Evolutionary conservation across 1,140 invertebrate genomes (phyloP).

Genomic region (Drosophila punjabiensis): DNA sequence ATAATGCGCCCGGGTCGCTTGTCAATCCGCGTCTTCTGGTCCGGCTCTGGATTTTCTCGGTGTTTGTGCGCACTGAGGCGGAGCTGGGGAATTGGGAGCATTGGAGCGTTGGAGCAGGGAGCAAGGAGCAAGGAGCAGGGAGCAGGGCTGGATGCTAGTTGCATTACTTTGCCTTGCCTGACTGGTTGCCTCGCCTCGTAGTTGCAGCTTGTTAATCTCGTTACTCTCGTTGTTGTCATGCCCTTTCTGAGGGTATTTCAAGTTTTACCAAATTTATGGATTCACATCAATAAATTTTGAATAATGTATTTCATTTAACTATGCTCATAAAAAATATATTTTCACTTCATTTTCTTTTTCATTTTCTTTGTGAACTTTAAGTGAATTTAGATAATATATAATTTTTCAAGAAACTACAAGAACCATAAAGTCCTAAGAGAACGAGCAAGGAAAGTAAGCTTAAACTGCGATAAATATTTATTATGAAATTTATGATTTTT

Average conservation of each 20-base stretch:
- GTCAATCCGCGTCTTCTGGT: conserved; percentile 58
- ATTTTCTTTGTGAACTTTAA: too few species aligned
- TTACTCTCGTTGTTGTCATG: conserved; percentile 50
- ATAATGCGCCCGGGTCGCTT: conserved; percentile 71
- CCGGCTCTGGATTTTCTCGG: conserved; percentile 29
- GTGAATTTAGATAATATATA: too few species aligned
- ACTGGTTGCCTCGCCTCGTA: conserved; percentile 72
- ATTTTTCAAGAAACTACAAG: too few species aligned
- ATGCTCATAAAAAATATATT: too few species aligned
- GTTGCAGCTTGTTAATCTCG: conserved; percentile 78
- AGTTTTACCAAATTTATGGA: background rate
- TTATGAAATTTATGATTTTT: too few species aligned
- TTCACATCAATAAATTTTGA: too few species aligned
- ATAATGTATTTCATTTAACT: too few species aligned
- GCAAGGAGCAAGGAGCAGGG: conserved; percentile 12
- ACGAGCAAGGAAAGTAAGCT: too few species aligned
- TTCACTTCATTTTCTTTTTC: too few species aligned
- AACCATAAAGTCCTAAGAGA: too few species aligned
- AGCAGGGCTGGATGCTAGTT: conserved; percentile 41
- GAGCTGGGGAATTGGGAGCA: conserved; percentile 18
- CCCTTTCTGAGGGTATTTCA: background rate
- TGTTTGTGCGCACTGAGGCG: conserved; percentile 57
- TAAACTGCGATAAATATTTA: too few species aligned
- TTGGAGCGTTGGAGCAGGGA: conserved; percentile 20
- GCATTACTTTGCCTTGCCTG: conserved; percentile 47